phyloP scores from a whole-genome alignment of 2,888 invertebrate genomes.

The Bombyx huttoni region DNA sequence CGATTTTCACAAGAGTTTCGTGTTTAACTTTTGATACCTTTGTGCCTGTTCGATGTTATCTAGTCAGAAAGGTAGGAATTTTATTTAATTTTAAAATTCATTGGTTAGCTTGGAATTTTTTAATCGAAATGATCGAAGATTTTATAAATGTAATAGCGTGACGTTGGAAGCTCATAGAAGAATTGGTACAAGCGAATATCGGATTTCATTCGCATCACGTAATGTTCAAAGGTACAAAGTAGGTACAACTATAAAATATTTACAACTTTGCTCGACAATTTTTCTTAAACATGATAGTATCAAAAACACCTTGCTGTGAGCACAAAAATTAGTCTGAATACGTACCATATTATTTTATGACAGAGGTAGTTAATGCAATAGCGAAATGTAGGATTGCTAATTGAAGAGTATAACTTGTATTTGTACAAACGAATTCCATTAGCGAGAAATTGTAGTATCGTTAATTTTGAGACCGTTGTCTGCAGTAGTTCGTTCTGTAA shows the following conservation, averaged over 20 bases:
- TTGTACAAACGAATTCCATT: background rate
- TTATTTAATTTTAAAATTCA: background rate
- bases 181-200: background rate
- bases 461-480: too few species aligned
- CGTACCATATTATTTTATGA: constrained; percentile 20
- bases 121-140: background rate
- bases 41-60: constrained; percentile 22
- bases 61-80: constrained; percentile 7
- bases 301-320: constrained; percentile 1
- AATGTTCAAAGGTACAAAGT: background rate
- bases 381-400: constrained; percentile 13
- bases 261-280: background rate
- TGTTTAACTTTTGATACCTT: constrained; percentile 36
- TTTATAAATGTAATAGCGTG: background rate
- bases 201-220: background rate
- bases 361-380: constrained; percentile 16
- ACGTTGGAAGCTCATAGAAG: background rate
- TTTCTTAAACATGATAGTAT: constrained; percentile 4
- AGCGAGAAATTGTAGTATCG: too few species aligned
- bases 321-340: constrained; percentile 19
- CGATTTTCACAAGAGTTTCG: constrained; percentile 52
- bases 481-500: too few species aligned
- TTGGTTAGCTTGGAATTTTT: background rate
- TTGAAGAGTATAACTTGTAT: background rate
- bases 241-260: constrained; percentile 7